phyloP scores from a whole-genome alignment of 2,888 invertebrate genomes.

The Candidula unifasciata region DNA sequence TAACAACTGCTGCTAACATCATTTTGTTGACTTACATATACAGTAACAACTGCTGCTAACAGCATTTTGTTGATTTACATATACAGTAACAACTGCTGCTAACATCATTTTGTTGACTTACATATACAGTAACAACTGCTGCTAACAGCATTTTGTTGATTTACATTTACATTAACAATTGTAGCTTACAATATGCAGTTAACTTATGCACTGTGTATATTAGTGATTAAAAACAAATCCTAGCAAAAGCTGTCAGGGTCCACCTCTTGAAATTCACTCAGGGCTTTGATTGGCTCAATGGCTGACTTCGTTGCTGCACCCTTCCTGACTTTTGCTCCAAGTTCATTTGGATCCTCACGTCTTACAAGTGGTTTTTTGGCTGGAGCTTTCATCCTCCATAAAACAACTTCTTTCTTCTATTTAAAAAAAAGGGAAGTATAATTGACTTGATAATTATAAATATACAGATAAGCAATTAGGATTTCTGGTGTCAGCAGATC shows the following conservation, averaged over 20 bases:
- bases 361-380: conserved; percentile 94
- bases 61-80: too few species aligned
- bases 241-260: conserved; percentile 65
- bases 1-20: too few species aligned
- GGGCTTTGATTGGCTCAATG: conserved; percentile 95
- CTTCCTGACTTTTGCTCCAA: conserved; percentile 95
- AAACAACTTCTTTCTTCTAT: conserved; percentile 92
- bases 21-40: too few species aligned
- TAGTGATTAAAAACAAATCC: not conserved
- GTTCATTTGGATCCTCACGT: conserved; percentile 89
- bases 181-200: too few species aligned
- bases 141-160: too few species aligned
- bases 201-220: too few species aligned
- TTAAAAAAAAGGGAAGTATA: conserved; percentile 52
- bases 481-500: too few species aligned
- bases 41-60: too few species aligned
- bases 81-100: too few species aligned
- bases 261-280: conserved; percentile 91
- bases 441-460: not conserved
- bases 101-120: too few species aligned
- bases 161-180: too few species aligned
- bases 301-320: conserved; percentile 94
- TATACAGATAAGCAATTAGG: not conserved
- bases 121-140: too few species aligned
- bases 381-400: conserved; percentile 99